Evolutionary conservation across 2,113 vertebrate species (phyloP).

Genomic region (Tragulus kanchil): DNA sequence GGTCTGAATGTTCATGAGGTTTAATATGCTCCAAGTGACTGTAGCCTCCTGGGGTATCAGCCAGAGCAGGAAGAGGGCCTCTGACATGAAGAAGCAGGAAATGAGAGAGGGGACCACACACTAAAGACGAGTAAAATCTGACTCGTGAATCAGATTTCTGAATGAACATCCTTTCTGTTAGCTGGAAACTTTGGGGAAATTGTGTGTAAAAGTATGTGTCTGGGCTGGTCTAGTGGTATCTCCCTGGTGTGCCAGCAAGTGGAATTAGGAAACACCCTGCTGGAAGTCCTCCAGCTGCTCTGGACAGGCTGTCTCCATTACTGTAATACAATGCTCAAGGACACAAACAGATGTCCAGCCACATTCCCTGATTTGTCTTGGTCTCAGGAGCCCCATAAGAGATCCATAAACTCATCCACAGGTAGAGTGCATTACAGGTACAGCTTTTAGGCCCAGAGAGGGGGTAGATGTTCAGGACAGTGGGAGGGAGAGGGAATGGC

Average conservation of each 20-base stretch:
- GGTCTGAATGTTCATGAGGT: constrained; percentile 9
- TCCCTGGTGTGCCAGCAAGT: neutral
- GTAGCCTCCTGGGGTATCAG: neutral
- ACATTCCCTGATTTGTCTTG: constrained; percentile 41
- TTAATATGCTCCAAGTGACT: neutral
- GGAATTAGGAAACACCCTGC: constrained; percentile 34
- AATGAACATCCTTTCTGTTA: neutral
- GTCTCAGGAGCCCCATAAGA: constrained; percentile 54
- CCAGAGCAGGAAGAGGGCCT: neutral
- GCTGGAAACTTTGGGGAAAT: neutral
- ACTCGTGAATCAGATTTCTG: constrained; percentile 35
- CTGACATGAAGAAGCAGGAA: neutral
- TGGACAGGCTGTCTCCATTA: constrained; percentile 37
- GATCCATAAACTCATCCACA: constrained; percentile 38
- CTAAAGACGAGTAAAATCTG: neutral
- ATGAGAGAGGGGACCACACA: neutral
- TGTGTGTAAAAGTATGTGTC: neutral
- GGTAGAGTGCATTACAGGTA: constrained; percentile 37
- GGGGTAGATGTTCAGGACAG: neutral
- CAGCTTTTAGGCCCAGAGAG: neutral
- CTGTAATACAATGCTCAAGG: neutral
- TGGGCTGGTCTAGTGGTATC: neutral
- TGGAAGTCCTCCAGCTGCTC: constrained; percentile 48
- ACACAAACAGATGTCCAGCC: constrained; percentile 54
- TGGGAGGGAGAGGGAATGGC: neutral